Conservation (phyloP, 2,113 vertebrate genomes). For the Tursiops truncatus region DNA sequence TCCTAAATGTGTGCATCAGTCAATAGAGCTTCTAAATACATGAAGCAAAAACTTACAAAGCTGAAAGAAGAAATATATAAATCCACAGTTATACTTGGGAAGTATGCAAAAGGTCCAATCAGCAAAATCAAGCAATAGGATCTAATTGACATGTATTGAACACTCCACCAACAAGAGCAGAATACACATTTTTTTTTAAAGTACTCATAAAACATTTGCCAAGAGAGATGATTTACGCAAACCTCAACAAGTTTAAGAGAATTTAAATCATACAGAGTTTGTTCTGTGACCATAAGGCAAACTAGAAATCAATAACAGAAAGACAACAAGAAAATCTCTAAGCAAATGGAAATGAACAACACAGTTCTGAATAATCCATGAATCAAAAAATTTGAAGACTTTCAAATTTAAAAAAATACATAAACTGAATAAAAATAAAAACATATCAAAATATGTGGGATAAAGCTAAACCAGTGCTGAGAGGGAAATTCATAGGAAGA, state of each 20-base stretch:
- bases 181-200: background rate
- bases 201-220: background rate
- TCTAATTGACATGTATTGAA: background rate
- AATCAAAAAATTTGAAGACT: too few relatives aligned
- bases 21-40: background rate
- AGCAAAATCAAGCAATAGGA: background rate
- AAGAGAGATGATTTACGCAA: background rate
- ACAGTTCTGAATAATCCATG: background rate
- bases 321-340: background rate
- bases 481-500: background rate
- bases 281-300: background rate
- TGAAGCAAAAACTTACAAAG: background rate
- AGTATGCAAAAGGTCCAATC: too few relatives aligned
- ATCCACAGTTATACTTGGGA: background rate
- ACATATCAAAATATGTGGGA: background rate
- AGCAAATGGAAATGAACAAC: background rate
- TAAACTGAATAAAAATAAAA: background rate
- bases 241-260: background rate
- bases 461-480: background rate
- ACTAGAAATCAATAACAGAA: background rate
- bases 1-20: background rate
- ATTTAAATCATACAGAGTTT: background rate
- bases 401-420: background rate
- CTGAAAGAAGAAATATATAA: background rate
- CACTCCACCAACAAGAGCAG: background rate